Evolutionary conservation across 2,113 vertebrate genomes (phyloP).

Genomic region (Mesembrinibis cayennensis): DNA sequence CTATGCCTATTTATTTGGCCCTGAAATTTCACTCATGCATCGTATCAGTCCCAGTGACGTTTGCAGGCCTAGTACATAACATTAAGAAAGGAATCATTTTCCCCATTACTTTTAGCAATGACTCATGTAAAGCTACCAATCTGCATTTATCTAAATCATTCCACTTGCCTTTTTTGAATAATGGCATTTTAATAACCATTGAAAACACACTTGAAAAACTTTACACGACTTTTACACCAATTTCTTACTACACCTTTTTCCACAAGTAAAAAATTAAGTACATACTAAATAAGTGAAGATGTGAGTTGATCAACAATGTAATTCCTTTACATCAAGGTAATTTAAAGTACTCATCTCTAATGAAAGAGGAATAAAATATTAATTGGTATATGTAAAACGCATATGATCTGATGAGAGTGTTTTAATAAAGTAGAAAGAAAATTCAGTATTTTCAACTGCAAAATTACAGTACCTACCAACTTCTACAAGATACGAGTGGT

Average conservation of each 20-base stretch:
- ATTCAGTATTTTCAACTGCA: not conserved
- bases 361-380: not conserved
- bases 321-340: not conserved
- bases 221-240: not conserved
- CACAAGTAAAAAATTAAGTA: not conserved
- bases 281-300: not conserved
- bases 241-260: not conserved
- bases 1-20: not conserved
- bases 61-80: not conserved
- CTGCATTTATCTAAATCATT: not conserved
- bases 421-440: not conserved
- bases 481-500: conserved; percentile 86
- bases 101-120: not conserved
- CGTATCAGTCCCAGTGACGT: not conserved
- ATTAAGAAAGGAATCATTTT: not conserved
- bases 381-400: not conserved
- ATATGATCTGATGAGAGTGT: not conserved
- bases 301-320: not conserved
- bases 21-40: not conserved
- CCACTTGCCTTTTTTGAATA: not conserved
- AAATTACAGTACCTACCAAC: conserved; percentile 79
- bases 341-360: not conserved
- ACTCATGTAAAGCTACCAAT: not conserved
- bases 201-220: not conserved
- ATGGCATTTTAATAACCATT: not conserved